A percentile compares a stretch with the other conserved stretches of the same genome.
Evolutionary conservation across 2,113 vertebrate species (phyloP).

Genomic region (Periophthalmus modestus): DNA sequence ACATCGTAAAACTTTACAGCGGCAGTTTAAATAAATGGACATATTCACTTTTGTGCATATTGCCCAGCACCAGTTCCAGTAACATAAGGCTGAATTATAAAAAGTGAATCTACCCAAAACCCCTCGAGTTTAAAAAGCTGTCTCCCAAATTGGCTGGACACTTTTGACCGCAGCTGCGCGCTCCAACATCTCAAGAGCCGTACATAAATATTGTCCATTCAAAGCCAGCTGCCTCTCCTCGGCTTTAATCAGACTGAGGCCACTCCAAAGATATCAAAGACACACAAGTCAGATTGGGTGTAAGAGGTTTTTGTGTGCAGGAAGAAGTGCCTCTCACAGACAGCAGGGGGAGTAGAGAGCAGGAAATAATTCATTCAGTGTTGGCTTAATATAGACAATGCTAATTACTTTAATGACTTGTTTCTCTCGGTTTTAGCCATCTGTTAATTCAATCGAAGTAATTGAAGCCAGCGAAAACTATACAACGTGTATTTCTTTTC

Average conservation of each 20-base stretch:
- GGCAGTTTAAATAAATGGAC: too few relatives aligned
- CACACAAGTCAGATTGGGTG: conserved; percentile 7
- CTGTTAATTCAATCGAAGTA: background rate
- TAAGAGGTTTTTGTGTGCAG: background rate
- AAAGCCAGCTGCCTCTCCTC: conserved; percentile 43
- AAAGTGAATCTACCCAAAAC: background rate
- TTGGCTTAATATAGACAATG: background rate
- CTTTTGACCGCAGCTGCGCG: conserved; percentile 60
- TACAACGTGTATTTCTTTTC: too few relatives aligned
- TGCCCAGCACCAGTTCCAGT: background rate
- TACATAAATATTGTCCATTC: conserved; percentile 59
- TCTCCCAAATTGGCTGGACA: conserved; percentile 45
- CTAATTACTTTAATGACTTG: background rate
- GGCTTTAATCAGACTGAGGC: conserved; percentile 32
- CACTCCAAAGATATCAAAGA: conserved; percentile 28
- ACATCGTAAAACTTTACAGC: too few relatives aligned
- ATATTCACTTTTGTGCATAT: background rate
- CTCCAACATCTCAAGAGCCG: conserved; percentile 56
- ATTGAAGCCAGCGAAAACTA: background rate
- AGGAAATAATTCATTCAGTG: background rate
- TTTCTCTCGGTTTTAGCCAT: background rate
- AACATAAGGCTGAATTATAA: background rate
- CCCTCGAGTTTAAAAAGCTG: conserved; percentile 25
- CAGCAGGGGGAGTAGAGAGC: conserved; percentile 4
- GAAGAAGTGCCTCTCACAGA: background rate